Percentiles rank a stretch among this genome's conserved stretches.
Conservation (phyloP, 1,140 invertebrate genomes). For the Neodiprion virginianus region DNA sequence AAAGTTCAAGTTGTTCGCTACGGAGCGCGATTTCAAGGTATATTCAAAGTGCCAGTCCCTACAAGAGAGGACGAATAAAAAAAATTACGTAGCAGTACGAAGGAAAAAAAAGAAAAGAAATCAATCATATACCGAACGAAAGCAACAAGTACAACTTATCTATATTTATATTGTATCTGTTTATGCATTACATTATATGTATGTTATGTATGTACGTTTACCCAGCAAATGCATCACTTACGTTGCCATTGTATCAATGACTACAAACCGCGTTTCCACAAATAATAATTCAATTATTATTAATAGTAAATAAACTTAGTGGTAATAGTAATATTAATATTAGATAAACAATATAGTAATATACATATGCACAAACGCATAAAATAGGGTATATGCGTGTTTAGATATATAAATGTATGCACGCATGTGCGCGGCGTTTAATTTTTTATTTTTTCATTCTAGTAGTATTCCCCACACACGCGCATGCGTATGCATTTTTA, state of each 20-base stretch:
- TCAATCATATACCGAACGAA: not conserved
- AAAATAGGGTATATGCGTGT: too few relatives aligned
- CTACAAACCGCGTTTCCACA: not conserved
- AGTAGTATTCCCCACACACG: not conserved
- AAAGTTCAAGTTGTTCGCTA: too few relatives aligned
- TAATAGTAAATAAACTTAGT: too few relatives aligned
- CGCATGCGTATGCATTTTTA: not conserved
- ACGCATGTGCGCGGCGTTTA: not conserved
- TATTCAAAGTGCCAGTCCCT: too few relatives aligned
- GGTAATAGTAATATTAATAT: too few relatives aligned
- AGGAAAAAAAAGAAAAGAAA: not conserved
- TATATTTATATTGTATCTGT: not conserved
- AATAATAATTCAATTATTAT: not conserved
- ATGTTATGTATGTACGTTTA: too few relatives aligned
- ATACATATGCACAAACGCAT: constrained; percentile 1
- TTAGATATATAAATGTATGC: not conserved
- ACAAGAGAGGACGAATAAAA: too few relatives aligned
- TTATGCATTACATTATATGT: too few relatives aligned
- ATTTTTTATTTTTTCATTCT: not conserved
- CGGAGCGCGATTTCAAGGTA: too few relatives aligned
- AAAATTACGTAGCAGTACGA: not conserved
- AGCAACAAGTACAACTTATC: constrained; percentile 1
- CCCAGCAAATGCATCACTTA: not conserved
- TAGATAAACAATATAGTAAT: not conserved
- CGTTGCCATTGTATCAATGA: not conserved